Base-by-base conservation (phyloP, 1,140 invertebrate species). In the Penaeus chinensis region DNA sequence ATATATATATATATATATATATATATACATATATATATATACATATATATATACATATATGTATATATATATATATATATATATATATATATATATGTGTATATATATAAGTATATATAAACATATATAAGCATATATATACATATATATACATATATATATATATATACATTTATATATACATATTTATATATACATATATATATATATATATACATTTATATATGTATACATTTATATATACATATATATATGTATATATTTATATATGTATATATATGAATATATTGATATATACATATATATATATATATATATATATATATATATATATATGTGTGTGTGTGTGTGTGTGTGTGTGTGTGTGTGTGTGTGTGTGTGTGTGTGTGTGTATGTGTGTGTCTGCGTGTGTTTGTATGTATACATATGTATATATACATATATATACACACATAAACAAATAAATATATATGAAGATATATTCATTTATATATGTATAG, bases 11-110 rank as follows among this genome's bases (percentile, higher is more conserved):
- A 37, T 37, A 37, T 37, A 5, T 37, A 5, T 37, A 37, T 37
- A 37, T 37, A 5, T 37, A 37, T 37, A 37, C 5, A 2, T 37
- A 37, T 37, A 2, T 37, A 37, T 37, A 2, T 37, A 3, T 37
- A 37, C 5, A 37, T 37, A 37, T 37, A 37, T 37, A 79, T 42
- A 20, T 80, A n/a, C n/a, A 20, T 60, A 80, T 54, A 24, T 80
- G 3, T 61, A 81, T 11, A 27, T 61, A 61, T 81, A 61, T 81
- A 82, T 65, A 66, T 82, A 66, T 82, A 82, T 82, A 66, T 82
- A 16, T 66, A 82, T 82, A 42, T 66, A 69, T 82, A 69, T 82
- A 69, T 82, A 60, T 82, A 42, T 82, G 5, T 69, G 66, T 82
- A 42, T 82, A 69, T 69, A 42, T 82, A 69, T 42, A 42, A 66